These are phyloP conservation scores for Altica lythri DNA, from an alignment of 2,888 invertebrate species.

Conservation along the genomic window DNA sequence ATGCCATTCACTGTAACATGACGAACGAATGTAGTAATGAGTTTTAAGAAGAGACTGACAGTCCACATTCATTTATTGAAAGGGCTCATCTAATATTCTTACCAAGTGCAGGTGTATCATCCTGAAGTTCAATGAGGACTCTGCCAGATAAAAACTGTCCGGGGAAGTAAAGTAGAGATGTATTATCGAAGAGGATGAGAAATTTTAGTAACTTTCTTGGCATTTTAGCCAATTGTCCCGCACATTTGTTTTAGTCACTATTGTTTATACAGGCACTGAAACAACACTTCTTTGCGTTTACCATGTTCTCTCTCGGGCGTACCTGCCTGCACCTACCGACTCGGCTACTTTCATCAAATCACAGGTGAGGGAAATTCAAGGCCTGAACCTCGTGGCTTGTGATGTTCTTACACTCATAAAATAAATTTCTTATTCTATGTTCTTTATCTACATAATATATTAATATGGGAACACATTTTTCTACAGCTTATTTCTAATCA, in stretches of 20 bases:
- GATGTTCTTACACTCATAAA: too few relatives aligned
- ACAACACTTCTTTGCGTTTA: conserved; percentile 33
- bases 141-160: conserved; percentile 91
- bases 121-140: conserved; percentile 89
- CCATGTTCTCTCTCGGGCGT: conserved; percentile 27
- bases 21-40: conserved; percentile 21
- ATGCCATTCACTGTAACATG: conserved; percentile 12
- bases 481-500: too few relatives aligned
- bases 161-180: conserved; percentile 89
- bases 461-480: too few relatives aligned
- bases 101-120: conserved; percentile 89
- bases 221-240: conserved; percentile 59
- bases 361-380: conserved; percentile 45
- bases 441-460: too few relatives aligned
- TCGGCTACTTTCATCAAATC: conserved; percentile 33
- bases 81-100: conserved; percentile 53
- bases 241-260: conserved; percentile 27
- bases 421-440: too few relatives aligned
- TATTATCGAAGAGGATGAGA: conserved; percentile 91
- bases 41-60: conserved; percentile 31
- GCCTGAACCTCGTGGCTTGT: conserved; percentile 29
- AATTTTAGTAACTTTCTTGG: conserved; percentile 90
- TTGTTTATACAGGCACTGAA: conserved; percentile 24
- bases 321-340: conserved; percentile 28
- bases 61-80: conserved; percentile 26